phyloP scores from a whole-genome alignment of 2,113 vertebrate genomes.

The Vicugna pacos region DNA sequence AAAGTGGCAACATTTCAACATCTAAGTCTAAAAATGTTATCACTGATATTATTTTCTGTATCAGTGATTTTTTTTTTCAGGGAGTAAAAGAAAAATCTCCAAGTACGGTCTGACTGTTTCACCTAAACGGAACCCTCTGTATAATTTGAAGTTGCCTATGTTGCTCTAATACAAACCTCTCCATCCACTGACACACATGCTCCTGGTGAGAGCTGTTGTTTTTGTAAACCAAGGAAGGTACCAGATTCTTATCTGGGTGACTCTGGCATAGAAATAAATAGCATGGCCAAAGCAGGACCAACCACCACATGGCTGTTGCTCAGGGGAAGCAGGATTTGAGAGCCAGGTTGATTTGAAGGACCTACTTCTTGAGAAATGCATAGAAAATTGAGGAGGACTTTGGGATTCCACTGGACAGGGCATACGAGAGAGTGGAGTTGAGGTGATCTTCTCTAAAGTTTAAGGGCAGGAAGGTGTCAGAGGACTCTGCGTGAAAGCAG shows the following conservation, averaged over 20 bases:
- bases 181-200: too few relatives aligned
- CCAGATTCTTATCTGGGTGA: not conserved
- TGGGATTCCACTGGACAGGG: not conserved
- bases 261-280: not conserved
- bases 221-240: not conserved
- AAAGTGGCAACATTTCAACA: not conserved
- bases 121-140: not conserved
- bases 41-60: not conserved
- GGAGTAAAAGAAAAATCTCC: not conserved
- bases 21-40: constrained; percentile 12
- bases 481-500: not conserved
- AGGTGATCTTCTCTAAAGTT: not conserved
- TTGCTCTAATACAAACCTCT: not conserved
- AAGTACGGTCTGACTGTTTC: not conserved
- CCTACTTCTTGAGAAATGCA: not conserved
- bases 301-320: not conserved
- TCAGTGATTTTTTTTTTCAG: too few relatives aligned
- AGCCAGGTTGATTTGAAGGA: not conserved
- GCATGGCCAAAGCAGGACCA: not conserved
- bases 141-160: not conserved
- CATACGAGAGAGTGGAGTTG: not conserved
- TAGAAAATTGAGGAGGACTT: not conserved
- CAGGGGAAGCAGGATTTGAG: not conserved
- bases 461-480: not conserved
- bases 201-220: not conserved